Percentiles rank a stretch among this genome's conserved stretches.
phyloP scores from a whole-genome alignment of 2,888 invertebrate genomes.

The Lissocephala sabroskyi region DNA sequence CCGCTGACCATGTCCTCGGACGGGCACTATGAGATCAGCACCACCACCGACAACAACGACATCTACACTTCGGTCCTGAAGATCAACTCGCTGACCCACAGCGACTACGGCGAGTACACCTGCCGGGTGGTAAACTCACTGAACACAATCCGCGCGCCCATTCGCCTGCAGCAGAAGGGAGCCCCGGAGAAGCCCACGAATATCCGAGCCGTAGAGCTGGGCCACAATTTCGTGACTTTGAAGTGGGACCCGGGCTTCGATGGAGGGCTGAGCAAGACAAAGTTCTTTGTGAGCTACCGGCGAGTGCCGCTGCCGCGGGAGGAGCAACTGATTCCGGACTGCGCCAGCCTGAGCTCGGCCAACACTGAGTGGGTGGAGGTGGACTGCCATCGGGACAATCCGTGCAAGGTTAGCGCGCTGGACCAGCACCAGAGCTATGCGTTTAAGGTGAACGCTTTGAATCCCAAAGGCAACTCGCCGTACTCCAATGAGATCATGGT shows the following conservation, averaged over 20 bases:
- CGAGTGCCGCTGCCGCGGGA: constrained; percentile 78
- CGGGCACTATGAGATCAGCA: constrained; percentile 89
- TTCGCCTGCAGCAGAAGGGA: constrained; percentile 88
- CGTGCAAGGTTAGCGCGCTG: constrained; percentile 88
- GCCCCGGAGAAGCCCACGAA: constrained; percentile 88
- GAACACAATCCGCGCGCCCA: constrained; percentile 83
- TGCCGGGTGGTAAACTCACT: constrained; percentile 89
- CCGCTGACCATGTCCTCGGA: constrained; percentile 85
- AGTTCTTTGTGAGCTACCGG: constrained; percentile 88
- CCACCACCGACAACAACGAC: constrained; percentile 87
- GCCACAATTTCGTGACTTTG: constrained; percentile 85
- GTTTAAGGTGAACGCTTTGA: constrained; percentile 91
- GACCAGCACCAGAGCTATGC: constrained; percentile 90
- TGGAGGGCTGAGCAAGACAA: constrained; percentile 89
- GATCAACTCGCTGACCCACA: constrained; percentile 83
- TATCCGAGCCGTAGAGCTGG: constrained; percentile 81
- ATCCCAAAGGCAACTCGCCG: constrained; percentile 89
- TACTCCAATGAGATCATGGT: constrained; percentile 88
- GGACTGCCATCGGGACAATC: constrained; percentile 88
- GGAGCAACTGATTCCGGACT: constrained; percentile 77
- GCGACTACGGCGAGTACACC: constrained; percentile 93
- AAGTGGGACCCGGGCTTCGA: constrained; percentile 93
- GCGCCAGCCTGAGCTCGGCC: constrained; percentile 76
- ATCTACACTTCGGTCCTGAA: constrained; percentile 85
- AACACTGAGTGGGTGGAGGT: constrained; percentile 85